Evolutionary conservation across 2,888 invertebrate species (phyloP).

Genomic region (Heteropelma amictum): DNA sequence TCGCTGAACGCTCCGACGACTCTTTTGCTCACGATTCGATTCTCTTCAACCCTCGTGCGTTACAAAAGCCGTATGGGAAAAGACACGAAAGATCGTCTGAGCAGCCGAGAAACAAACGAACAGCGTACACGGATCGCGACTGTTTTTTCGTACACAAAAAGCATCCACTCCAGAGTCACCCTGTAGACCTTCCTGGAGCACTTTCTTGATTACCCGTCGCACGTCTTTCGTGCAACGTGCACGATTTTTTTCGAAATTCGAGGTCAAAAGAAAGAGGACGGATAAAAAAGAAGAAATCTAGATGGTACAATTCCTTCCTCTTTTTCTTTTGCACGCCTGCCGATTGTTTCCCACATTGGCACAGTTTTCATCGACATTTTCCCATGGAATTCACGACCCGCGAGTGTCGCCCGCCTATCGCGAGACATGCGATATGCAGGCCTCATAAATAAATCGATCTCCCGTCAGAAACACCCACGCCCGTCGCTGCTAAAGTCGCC

Average conservation of each 20-base stretch:
- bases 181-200: slow-evolving; percentile 41
- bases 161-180: not conserved
- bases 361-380: too few species aligned
- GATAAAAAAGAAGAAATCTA: too few species aligned
- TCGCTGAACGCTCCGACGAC: slow-evolving; percentile 50
- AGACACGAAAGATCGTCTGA: slow-evolving; percentile 18
- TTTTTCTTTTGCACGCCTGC: too few species aligned
- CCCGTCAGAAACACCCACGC: slow-evolving; percentile 49
- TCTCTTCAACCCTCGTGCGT: slow-evolving; percentile 11
- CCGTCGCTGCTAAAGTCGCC: slow-evolving; percentile 33
- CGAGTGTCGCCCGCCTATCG: too few species aligned
- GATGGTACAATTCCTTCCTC: too few species aligned
- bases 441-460: slow-evolving; percentile 52
- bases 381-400: not conserved
- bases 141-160: too few species aligned
- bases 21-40: slow-evolving; percentile 45
- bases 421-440: slow-evolving; percentile 28
- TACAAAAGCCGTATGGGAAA: slow-evolving; percentile 19
- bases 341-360: too few species aligned
- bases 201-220: slow-evolving; percentile 53
- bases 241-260: too few species aligned
- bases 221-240: not conserved
- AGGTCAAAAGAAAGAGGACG: too few species aligned
- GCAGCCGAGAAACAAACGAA: slow-evolving; percentile 45
- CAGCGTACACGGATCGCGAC: not conserved